A percentile compares a stretch with the other conserved stretches of the same genome.
These are phyloP conservation scores for Apodemus sylvaticus DNA, from an alignment of 2,113 vertebrate species.

Conservation along the genomic window DNA sequence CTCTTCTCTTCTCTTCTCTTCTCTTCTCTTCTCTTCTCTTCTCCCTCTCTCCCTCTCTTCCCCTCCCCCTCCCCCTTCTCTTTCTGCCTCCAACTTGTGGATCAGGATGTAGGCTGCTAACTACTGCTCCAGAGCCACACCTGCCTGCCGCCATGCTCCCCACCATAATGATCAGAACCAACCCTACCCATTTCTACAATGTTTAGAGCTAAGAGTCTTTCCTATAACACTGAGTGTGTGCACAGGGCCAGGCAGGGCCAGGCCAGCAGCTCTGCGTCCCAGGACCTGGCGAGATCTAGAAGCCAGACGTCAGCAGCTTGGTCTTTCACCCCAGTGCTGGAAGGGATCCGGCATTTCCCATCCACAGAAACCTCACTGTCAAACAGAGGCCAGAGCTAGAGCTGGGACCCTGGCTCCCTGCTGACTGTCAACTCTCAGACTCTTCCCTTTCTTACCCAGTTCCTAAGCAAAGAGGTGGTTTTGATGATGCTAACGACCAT, in stretches of 20 bases:
- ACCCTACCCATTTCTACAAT: neutral
- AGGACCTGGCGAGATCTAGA: constrained; percentile 40
- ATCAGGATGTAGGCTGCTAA: neutral
- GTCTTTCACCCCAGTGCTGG: constrained; percentile 6
- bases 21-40: no score
- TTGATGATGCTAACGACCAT: neutral
- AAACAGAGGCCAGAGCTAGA: constrained; percentile 5
- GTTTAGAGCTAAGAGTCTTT: neutral
- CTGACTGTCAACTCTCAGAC: neutral
- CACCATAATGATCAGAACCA: neutral
- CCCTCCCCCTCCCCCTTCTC: neutral
- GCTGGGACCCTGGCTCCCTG: neutral
- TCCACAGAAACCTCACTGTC: constrained; percentile 61
- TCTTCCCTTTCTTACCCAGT: neutral
- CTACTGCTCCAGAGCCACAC: neutral
- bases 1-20: no score
- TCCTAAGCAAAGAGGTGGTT: neutral
- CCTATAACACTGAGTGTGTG: neutral
- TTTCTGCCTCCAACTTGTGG: neutral
- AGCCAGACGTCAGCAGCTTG: constrained; percentile 49
- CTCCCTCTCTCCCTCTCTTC: no score
- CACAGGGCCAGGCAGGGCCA: neutral
- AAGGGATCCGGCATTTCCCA: constrained; percentile 63
- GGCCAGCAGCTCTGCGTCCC: neutral
- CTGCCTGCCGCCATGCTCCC: neutral